Evolutionary conservation across 2,113 vertebrate species (phyloP).

Genomic region (Piprites chloris): DNA sequence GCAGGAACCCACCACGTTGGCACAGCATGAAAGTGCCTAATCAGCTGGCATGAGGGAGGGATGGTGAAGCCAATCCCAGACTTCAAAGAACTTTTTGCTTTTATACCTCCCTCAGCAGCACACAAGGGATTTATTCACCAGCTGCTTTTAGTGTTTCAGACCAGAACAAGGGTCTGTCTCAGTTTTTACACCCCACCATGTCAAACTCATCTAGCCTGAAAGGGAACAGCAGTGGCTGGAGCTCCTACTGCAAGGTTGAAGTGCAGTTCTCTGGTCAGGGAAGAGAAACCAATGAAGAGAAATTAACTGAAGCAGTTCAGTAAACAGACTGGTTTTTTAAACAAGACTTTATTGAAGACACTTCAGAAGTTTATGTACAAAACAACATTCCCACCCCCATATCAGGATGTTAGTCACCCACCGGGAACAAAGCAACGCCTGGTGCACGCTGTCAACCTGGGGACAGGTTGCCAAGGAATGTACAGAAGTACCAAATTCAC

Average conservation of each 20-base stretch:
- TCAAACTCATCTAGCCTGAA: not conserved
- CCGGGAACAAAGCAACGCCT: slow-evolving; percentile 9
- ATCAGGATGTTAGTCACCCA: not conserved
- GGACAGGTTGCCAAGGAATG: not conserved
- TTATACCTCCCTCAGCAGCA: not conserved
- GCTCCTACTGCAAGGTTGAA: not conserved
- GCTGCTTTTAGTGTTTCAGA: not conserved
- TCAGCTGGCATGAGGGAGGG: not conserved
- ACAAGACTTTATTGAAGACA: slow-evolving; percentile 52
- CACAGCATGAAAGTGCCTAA: slow-evolving; percentile 22
- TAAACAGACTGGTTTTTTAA: not conserved
- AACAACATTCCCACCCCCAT: slow-evolving; percentile 23
- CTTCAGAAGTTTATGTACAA: slow-evolving; percentile 41
- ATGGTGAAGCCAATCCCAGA: not conserved
- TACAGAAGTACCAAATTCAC: not conserved
- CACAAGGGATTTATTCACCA: slow-evolving; percentile 2
- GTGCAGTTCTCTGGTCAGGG: not conserved
- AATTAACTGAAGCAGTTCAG: not conserved
- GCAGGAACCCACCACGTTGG: not conserved
- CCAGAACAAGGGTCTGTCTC: not conserved
- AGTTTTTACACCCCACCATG: not conserved
- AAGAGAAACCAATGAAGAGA: not conserved
- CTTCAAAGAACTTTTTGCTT: slow-evolving; percentile 35
- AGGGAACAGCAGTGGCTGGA: not conserved
- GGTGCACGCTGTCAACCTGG: not conserved